phyloP scores from a whole-genome alignment of 1,140 invertebrate genomes.

The Delia radicum region DNA sequence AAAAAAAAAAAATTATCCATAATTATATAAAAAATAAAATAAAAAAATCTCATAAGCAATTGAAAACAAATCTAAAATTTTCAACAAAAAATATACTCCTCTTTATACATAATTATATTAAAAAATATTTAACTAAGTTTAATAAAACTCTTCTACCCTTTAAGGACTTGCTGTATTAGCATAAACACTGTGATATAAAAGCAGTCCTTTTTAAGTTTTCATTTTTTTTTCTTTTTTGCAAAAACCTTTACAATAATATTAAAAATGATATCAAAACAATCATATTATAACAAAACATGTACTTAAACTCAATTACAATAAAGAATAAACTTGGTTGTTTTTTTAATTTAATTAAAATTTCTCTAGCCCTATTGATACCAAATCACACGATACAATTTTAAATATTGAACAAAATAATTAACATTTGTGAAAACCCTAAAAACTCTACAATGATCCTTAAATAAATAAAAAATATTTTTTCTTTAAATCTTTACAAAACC shows the following conservation, averaged over 20 bases:
- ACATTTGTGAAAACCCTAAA: background rate
- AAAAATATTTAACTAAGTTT: background rate
- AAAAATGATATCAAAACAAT: background rate
- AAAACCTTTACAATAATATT: background rate
- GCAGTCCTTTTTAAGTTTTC: background rate
- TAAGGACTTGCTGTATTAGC: conserved; percentile 6
- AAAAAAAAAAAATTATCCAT: background rate
- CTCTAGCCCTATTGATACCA: background rate
- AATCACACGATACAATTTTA: background rate
- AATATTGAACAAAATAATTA: background rate
- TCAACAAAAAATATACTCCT: background rate
- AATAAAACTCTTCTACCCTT: conserved; percentile 25
- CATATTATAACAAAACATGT: background rate
- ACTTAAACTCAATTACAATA: background rate
- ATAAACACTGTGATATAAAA: conserved; percentile 21
- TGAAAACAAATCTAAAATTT: background rate
- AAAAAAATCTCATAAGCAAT: conserved; percentile 8
- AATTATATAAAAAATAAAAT: background rate
- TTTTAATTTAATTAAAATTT: background rate
- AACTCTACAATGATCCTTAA: conserved; percentile 1
- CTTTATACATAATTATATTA: background rate
- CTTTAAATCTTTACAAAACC: conserved; percentile 19
- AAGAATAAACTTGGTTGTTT: conserved; percentile 8
- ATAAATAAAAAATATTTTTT: background rate
- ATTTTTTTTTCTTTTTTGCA: background rate